Base-by-base conservation (phyloP, 2,113 vertebrate genomes). In the Psophia crepitans region DNA sequence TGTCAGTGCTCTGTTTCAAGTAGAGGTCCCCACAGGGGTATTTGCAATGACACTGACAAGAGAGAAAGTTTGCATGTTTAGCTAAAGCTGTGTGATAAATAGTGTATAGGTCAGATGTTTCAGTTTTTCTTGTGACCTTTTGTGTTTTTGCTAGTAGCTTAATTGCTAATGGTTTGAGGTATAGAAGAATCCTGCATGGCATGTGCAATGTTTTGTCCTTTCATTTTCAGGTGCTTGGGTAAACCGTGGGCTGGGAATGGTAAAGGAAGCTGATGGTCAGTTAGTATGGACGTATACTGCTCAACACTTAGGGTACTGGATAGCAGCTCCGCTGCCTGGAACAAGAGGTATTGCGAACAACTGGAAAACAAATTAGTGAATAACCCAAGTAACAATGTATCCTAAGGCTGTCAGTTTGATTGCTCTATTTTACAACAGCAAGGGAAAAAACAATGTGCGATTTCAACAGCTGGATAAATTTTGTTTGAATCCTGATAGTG, bases 291-390 rank as follows among this genome's bases (percentile, higher is more conserved):
- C 98, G 1, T 99, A 99, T 14, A 98, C 98, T 3, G 99, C 99
- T 32, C 99, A 99, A 48, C 98, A 99, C 71, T 94, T 99, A 68
- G 99, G 99, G 27, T 99, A 99, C 96, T 99, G 99, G 99, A 98
- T 99, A 46, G 99, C 99, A 53, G 99, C 99, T 76, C 98, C 98
- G 7, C 93, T 98, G 87, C 98, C 99, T 82, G 98, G 98, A 56
- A 91, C 97, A 3, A 98, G 96, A 99, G 98, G 99, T 99, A 98
- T n/a, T 79, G 43, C 68, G 71, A 73, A 8, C 48, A 51, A 20
- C 60, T 56, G 48, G 30, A 33, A 51, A 41, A 65, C 49, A 65
- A 60, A 61, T 4, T n/a, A 35, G 73, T 28, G 32, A 73, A 3
- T 77, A 77, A 43, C 23, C 23, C 7, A n/a, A 2, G 2, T 43